Evolutionary conservation across 2,888 invertebrate species (phyloP), one percentile per base, ranked within the genome.

Genomic region (Carabus problematicus): DNA sequence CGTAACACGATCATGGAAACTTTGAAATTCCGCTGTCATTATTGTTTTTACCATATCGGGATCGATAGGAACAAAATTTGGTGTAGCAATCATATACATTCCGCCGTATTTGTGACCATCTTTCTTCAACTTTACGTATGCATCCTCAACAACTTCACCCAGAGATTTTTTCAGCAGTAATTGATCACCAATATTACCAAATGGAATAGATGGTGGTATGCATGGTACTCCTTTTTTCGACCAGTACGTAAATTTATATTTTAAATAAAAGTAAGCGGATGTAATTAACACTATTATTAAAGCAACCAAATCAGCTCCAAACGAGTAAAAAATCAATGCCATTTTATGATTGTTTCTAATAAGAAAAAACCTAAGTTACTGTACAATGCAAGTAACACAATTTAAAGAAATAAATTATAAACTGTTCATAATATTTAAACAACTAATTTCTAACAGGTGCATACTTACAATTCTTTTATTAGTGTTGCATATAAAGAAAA

Each of bases 1-100:
- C n/a, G 85, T 78, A 0, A 88, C 88, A 59, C 88, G 86, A 70
- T 88, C 87, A 75, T 85, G 84, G 71, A 90, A 90, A 75, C 86
- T 80, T 2, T 80, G 80, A 72, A 88, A 89, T 73, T 89, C 88
- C 72, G 84, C 86, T 29, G 85, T 84, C 74, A 89, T 75, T 14
- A 89, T 79, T 52, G 82, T 80, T 66, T 76, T 76, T 8, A 75
- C 45, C 42, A 74, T 70, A 12, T 78, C 75, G 16, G 76, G 67
- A 72, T 77, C 75, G 1, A 75, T 64, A 9, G 74, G 72, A 8
- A 76, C 58, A 11, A 73, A 72, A 3, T 67, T 40, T n/a, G 74
- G 75, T 43, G 55, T 47, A 8, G 64, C 14, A 39, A 75, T 72
- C 7, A 73, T 70, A 55, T 74, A 76, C 12, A 71, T 55, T 11